phyloP scores from a whole-genome alignment of 2,797 vertebrate species.

The Neopelma chrysocephalum region DNA sequence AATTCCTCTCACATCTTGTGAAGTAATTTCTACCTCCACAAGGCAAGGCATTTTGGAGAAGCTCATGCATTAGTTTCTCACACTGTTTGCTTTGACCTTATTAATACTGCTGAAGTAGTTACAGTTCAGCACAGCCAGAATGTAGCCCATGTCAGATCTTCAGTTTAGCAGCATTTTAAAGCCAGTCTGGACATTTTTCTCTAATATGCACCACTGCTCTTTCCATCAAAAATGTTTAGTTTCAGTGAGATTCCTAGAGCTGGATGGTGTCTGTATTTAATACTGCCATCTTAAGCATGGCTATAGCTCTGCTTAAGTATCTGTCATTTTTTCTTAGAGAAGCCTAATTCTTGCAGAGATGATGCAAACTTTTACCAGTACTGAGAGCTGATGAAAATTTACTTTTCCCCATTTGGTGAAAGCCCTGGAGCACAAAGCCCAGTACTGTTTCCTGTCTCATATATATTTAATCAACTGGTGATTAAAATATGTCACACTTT shows the following conservation, averaged over 20 bases:
- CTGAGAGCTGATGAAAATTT: neutral
- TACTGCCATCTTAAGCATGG: neutral
- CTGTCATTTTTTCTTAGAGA: neutral
- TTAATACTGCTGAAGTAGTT: neutral
- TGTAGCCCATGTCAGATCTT: neutral
- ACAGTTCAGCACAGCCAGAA: neutral
- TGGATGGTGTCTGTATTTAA: neutral
- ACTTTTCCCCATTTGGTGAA: neutral
- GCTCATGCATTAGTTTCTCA: neutral
- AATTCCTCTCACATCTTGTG: neutral
- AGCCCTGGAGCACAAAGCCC: neutral
- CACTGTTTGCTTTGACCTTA: neutral
- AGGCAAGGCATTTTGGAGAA: neutral
- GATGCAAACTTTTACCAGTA: neutral
- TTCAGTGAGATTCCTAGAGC: neutral
- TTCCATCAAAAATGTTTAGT: neutral
- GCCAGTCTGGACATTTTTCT: neutral
- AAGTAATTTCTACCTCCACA: neutral
- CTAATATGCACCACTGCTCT: neutral
- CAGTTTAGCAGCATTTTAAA: constrained; percentile 23
- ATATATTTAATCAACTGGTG: neutral
- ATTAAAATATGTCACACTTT: neutral
- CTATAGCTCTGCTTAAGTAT: neutral
- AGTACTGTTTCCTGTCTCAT: neutral
- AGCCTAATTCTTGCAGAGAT: neutral